These are phyloP conservation scores for Turritopsis dohrnii DNA, from an alignment of 30 jellyfish, hydroid and myxozoan genomes.

Conservation along the genomic window DNA sequence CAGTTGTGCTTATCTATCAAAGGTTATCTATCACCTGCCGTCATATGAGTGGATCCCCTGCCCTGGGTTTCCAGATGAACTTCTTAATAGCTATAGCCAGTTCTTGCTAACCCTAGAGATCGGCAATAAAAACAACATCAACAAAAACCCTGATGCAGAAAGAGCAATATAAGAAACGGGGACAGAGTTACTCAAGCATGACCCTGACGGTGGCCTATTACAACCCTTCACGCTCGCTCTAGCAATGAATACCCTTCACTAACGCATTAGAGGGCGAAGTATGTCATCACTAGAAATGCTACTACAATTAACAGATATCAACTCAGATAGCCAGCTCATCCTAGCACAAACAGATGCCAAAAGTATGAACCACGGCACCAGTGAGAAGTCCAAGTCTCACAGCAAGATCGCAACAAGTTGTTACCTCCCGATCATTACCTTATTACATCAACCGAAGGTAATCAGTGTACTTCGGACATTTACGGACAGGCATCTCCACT, in stretches of 20 bases:
- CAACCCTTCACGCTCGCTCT: constrained; percentile 23
- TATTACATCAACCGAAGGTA: background rate
- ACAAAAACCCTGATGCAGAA: constrained; percentile 47
- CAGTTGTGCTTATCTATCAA: background rate
- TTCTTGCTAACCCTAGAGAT: constrained; percentile 29
- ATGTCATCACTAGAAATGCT: constrained; percentile 34
- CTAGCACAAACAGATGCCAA: background rate
- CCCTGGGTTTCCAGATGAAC: constrained; percentile 40
- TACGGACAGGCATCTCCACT: background rate
- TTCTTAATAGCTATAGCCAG: constrained; percentile 14
- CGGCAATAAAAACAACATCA: constrained; percentile 28
- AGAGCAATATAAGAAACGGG: constrained; percentile 40
- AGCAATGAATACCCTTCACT: constrained; percentile 29
- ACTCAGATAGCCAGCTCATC: constrained; percentile 21
- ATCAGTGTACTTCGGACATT: background rate
- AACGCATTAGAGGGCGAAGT: constrained; percentile 33
- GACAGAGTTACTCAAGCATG: constrained; percentile 32
- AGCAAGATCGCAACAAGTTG: too few relatives aligned
- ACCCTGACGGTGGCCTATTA: constrained; percentile 20
- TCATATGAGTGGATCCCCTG: constrained; percentile 36
- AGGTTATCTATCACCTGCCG: constrained; percentile 40
- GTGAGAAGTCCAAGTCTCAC: too few relatives aligned
- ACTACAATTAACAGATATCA: constrained; percentile 18
- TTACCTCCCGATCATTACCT: too few relatives aligned
- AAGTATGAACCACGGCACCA: background rate